These are phyloP conservation scores for Macrochelys suwanniensis DNA, from an alignment of 2,797 vertebrate species.

Conservation along the genomic window DNA sequence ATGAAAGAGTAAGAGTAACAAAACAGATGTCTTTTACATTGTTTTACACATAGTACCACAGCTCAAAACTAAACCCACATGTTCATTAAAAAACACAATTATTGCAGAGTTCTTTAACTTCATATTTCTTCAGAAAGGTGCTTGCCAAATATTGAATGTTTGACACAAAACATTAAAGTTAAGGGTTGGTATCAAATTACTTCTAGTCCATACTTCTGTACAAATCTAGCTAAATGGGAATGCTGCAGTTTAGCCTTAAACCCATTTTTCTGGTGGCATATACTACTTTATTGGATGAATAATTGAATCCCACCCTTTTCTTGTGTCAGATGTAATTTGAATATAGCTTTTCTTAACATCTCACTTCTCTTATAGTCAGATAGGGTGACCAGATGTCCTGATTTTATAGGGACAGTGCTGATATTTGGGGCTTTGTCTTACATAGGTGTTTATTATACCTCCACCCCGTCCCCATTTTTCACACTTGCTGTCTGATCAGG, in stretches of 20 bases:
- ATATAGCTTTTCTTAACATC: neutral
- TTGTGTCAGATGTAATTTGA: neutral
- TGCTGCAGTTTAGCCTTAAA: neutral
- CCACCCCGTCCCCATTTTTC: too few species aligned
- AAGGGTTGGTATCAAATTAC: neutral
- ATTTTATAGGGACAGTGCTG: too few species aligned
- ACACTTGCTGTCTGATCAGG: too few species aligned
- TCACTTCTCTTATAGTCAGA: neutral
- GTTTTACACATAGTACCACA: constrained; percentile 34
- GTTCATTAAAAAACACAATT: neutral
- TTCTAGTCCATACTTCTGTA: neutral
- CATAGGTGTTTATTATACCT: too few species aligned
- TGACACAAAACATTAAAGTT: neutral
- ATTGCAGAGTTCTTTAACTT: constrained; percentile 6
- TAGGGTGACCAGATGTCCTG: too few species aligned
- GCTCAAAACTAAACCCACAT: neutral
- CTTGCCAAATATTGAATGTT: neutral
- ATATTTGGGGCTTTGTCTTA: too few species aligned
- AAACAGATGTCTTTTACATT: constrained; percentile 38
- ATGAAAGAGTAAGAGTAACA: constrained; percentile 24
- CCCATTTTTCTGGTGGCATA: neutral
- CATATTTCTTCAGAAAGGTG: neutral
- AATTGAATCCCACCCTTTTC: neutral
- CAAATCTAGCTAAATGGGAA: neutral
- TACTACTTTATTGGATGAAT: neutral